Evolutionary conservation across 1,140 invertebrate genomes (phyloP), one percentile per base, ranked within the genome.

Genomic region (Camponotus floridanus): DNA sequence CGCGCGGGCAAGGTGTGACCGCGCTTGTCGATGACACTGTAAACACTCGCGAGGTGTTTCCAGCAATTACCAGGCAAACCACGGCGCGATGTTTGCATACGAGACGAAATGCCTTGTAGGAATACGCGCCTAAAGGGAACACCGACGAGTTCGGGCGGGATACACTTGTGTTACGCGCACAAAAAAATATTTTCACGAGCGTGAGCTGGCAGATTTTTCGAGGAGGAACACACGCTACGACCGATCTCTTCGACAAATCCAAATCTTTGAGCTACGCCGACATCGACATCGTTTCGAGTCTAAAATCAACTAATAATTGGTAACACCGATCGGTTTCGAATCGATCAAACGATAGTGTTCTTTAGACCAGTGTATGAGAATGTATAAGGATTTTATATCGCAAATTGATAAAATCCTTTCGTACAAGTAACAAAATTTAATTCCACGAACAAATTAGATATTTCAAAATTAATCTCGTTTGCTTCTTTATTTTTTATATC

Each of bases 41-140:
- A 93, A 94, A 94, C 92, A 94, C 91, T 93, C 86, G 89, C 39
- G 9, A 61, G 90, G 90, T 93, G 93, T 94, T 94, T 94, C 89
- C 90, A 92, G 92, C 92, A 94, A 94, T 94, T 94, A 94, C 92
- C 86, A 87, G 87, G 81, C 70, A 91, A 91, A 91, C 80, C 85
- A 57, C 33, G 84, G 76, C 39, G 74, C 68, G 65, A 86, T 94
- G 87, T 93, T 94, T 94, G 90, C 84, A 76, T 86, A 83, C 90
- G 86, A 81, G 15, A 62, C 81, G 83, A 92, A 93, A 93, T 88
- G 89, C 87, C 86, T 89, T 91, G 88, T 89, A 92, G 21, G 33
- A 80, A 51, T 51, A 51, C 31, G 48, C 42, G 21, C 2, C 26
- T 55, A 48, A 59, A 33, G 61, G 33, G 65, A 81, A 33, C 62